Conservation (phyloP, 2,113 vertebrate genomes). For the Rhineura floridana region DNA sequence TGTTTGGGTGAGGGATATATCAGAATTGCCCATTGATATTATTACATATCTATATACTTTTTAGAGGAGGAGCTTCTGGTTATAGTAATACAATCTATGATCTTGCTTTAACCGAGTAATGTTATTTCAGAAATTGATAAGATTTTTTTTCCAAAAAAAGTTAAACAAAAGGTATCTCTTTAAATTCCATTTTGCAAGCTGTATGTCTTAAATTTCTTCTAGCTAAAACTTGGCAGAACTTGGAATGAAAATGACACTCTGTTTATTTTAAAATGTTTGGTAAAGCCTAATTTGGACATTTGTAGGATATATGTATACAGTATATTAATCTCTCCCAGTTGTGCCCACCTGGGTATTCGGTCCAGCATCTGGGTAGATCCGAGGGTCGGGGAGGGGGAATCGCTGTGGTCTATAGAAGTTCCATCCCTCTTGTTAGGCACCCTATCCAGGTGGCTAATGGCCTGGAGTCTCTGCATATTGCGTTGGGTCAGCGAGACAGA, state of each 20-base stretch:
- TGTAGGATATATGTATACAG: neutral
- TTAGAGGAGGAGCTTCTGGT: neutral
- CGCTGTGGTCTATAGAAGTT: too few species aligned
- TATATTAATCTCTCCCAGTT: too few species aligned
- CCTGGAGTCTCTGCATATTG: too few species aligned
- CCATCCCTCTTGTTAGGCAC: too few species aligned
- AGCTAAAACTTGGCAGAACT: neutral
- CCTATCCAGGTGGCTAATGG: too few species aligned
- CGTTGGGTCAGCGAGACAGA: too few species aligned
- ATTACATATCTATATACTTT: neutral
- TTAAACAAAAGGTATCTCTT: neutral
- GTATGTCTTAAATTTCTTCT: neutral
- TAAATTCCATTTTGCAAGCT: neutral
- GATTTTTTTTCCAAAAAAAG: too few species aligned
- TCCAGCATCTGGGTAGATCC: too few species aligned
- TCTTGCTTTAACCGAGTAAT: neutral
- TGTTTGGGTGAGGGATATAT: neutral
- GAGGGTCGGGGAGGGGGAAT: too few species aligned
- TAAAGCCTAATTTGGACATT: neutral
- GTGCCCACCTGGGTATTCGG: too few species aligned
- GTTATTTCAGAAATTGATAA: neutral
- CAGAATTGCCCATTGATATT: neutral
- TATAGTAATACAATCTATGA: neutral
- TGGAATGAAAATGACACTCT: constrained; percentile 3
- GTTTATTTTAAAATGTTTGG: neutral